These are phyloP conservation scores for Cygnus atratus DNA, from an alignment of 2,113 vertebrate species.

Conservation along the genomic window DNA sequence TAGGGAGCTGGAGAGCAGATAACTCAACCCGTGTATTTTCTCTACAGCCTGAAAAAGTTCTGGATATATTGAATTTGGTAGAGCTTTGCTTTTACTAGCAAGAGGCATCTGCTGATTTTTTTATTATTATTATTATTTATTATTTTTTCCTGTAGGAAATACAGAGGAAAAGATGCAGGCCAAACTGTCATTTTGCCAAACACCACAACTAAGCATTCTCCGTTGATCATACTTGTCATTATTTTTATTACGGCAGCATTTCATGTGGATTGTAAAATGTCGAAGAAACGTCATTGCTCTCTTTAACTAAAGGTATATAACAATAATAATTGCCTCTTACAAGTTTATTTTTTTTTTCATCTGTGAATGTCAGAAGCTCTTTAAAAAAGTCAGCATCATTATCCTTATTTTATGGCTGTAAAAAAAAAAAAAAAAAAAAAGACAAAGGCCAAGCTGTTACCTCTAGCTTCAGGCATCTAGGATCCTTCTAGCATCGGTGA, in stretches of 20 bases:
- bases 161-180: not conserved
- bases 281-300: constrained; percentile 17
- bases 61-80: not conserved
- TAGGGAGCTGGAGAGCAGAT: not conserved
- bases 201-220: constrained; percentile 44
- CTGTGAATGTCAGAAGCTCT: constrained; percentile 37
- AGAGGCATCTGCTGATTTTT: not conserved
- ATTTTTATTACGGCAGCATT: constrained; percentile 44
- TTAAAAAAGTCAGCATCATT: constrained; percentile 43
- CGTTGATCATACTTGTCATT: constrained; percentile 17
- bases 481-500: not conserved
- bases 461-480: not conserved
- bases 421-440: constrained; percentile 12
- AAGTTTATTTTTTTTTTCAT: constrained; percentile 17
- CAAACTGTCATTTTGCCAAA: constrained; percentile 38
- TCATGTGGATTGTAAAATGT: constrained; percentile 39
- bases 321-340: constrained; percentile 40
- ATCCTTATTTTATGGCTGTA: not conserved
- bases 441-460: constrained; percentile 19
- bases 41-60: not conserved
- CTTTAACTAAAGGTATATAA: constrained; percentile 22
- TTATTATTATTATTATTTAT: not conserved
- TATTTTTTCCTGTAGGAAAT: not conserved
- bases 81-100: not conserved
- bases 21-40: not conserved